Base-by-base conservation (phyloP, 1,140 invertebrate genomes). In the Onthophagus taurus region DNA sequence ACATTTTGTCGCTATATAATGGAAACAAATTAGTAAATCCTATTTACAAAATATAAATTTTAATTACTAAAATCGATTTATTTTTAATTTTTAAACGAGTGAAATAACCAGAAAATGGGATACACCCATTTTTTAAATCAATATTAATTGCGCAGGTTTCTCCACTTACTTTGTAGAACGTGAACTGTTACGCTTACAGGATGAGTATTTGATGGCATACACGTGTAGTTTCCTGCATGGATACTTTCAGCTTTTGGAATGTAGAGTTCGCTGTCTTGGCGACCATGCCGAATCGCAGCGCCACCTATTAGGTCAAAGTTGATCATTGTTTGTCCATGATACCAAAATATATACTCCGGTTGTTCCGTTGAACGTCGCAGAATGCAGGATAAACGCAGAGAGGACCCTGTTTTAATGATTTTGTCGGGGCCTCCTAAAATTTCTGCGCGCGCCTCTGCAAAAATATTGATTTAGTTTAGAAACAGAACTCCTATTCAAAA, bases 271-370 rank as follows among this genome's bases (percentile, higher is more conserved):
- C 75, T 75, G 64, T 63, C 47, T 64, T 69, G 47, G 62, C 55
- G 51, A 58, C 66, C 55, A 63, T 66, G 55, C 59, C 64, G 48
- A 3, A 64, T 57, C 6, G 57, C 51, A 45, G 83, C 86, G 31
- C 85, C 85, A 38, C 82, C 75, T 68, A 82, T 81, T 43, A 72
- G 66, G 54, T 83, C 79, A 61, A 81, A 83, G 59, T 83, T 83
- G 51, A 83, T 80, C 78, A 83, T 81, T 47, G 74, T 72, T 41
- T 72, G 72, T 47, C 78, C 75, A 55, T 81, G 79, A 64, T 82
- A 85, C 89, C 83, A 86, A 65, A 85, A 85, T 36, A 85, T 80
- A 63, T 78, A 85, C n/a, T 75, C 66, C 1, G 83, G 81, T 35
- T 76, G 68, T 57, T 56, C 87, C 5, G 80, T 83, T 29, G 77